Evolutionary conservation across 2,113 vertebrate species (phyloP).

Genomic region (Ctenomys sociabilis): DNA sequence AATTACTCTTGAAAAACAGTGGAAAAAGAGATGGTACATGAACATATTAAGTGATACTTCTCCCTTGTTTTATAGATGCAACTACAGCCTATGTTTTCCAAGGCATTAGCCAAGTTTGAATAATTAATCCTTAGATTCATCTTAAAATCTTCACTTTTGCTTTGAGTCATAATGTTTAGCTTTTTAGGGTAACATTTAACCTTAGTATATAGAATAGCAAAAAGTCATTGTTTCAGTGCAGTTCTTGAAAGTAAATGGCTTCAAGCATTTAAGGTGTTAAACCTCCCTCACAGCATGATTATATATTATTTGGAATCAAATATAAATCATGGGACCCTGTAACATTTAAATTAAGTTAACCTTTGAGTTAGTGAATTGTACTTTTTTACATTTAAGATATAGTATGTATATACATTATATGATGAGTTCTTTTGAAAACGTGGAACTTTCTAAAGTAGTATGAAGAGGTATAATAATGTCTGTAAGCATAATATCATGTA

Average conservation of each 20-base stretch:
- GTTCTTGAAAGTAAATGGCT: neutral
- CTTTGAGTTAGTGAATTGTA: neutral
- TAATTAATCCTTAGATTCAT: neutral
- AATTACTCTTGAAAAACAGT: too few relatives aligned
- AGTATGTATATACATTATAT: neutral
- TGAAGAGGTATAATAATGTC: too few relatives aligned
- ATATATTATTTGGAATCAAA: constrained; percentile 11
- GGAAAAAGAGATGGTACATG: too few relatives aligned
- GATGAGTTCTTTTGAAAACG: neutral
- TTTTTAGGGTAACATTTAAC: neutral
- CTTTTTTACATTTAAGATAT: neutral
- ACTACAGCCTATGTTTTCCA: neutral
- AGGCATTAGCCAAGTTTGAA: neutral
- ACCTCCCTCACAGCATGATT: neutral
- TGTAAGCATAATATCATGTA: too few relatives aligned
- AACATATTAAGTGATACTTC: too few relatives aligned
- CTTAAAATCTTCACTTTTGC: neutral
- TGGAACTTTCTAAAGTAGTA: neutral
- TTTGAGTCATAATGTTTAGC: neutral
- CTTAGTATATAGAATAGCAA: neutral
- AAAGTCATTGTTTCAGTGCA: neutral
- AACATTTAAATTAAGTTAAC: neutral
- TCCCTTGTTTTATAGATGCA: neutral
- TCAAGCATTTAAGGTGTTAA: neutral
- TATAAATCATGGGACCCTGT: neutral